A percentile compares a stretch with the other conserved stretches of the same genome.
Conservation (phyloP, 2,113 vertebrate genomes). For the Pygoscelis adeliae region DNA sequence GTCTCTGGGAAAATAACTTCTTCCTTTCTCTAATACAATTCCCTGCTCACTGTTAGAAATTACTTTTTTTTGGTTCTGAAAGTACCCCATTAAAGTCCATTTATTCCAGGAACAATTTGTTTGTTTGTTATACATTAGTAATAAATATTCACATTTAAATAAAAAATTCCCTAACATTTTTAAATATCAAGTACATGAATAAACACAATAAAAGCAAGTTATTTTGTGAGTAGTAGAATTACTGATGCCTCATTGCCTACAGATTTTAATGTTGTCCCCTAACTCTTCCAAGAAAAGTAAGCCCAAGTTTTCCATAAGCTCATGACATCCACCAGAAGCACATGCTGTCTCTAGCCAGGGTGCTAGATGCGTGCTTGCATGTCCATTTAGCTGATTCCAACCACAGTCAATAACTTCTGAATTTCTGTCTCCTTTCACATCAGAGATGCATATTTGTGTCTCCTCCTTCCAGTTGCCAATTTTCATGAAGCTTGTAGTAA, state of each 20-base stretch:
- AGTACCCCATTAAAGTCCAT: background rate
- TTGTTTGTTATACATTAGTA: background rate
- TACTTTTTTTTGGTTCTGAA: background rate
- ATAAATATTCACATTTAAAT: background rate
- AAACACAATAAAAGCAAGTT: background rate
- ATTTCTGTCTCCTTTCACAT: background rate
- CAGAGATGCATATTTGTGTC: background rate
- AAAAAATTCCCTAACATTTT: background rate
- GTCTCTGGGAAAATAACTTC: background rate
- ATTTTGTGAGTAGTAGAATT: background rate
- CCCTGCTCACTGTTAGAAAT: background rate
- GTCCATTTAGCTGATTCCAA: background rate
- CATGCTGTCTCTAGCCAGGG: accelerated
- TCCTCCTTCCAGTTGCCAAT: background rate
- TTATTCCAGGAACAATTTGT: background rate
- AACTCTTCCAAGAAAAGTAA: background rate
- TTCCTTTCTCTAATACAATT: background rate
- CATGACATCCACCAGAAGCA: background rate
- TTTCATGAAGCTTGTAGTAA: background rate
- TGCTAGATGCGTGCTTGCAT: background rate
- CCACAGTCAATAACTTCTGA: background rate
- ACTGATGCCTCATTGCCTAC: background rate
- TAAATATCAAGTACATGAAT: background rate
- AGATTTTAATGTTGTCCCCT: background rate
- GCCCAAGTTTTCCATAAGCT: background rate